phyloP scores from a whole-genome alignment of 2,888 invertebrate genomes.

The Thera britannica region DNA sequence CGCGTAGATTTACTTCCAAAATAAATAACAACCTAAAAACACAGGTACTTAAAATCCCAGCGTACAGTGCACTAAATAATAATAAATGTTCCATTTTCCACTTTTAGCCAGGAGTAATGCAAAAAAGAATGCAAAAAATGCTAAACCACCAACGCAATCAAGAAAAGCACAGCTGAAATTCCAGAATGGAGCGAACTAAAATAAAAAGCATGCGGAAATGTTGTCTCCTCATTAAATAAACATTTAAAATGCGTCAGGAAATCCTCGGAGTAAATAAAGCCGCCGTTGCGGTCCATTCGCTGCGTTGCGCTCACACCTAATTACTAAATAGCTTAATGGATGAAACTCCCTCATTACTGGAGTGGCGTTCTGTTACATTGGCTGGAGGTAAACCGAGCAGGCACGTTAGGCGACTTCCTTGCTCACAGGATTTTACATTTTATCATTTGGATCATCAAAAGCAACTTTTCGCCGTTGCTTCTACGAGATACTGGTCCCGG shows the following conservation, averaged over 20 bases:
- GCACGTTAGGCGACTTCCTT: not conserved
- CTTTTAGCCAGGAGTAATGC: not conserved
- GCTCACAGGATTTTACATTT: not conserved
- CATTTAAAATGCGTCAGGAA: conserved; percentile 48
- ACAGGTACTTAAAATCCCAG: not conserved
- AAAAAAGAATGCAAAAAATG: conserved; percentile 12
- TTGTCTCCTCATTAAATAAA: conserved; percentile 43
- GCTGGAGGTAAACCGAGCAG: conserved; percentile 27
- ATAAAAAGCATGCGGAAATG: conserved; percentile 38
- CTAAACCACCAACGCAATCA: conserved; percentile 29
- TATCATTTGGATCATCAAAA: not conserved
- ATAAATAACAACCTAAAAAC: not conserved
- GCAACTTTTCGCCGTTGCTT: too few species aligned
- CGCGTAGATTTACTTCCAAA: too few species aligned
- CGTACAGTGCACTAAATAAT: not conserved
- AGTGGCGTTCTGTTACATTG: conserved; percentile 49
- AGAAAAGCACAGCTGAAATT: conserved; percentile 26
- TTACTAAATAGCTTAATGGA: conserved; percentile 78
- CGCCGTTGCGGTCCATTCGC: conserved; percentile 60
- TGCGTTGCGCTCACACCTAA: conserved; percentile 66
- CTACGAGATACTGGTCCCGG: too few species aligned
- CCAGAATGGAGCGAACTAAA: conserved; percentile 21
- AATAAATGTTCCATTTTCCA: not conserved
- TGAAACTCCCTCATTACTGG: conserved; percentile 69
- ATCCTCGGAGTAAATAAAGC: conserved; percentile 53